Base-by-base conservation (phyloP, 1,140 invertebrate genomes). In the Zaprionus davidi region DNA sequence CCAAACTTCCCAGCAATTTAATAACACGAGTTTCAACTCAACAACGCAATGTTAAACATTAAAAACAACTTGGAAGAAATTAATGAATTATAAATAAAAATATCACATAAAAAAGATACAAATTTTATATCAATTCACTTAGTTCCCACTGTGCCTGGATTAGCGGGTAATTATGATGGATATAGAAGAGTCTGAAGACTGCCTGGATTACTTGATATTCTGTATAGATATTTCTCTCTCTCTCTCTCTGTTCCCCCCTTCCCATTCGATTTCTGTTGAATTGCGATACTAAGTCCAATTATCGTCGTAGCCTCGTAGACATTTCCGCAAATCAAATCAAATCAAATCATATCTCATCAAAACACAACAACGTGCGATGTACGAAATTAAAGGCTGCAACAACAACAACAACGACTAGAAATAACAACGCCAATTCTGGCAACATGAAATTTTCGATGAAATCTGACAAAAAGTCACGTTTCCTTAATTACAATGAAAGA, bases 381-480 rank as follows among this genome's bases (percentile, higher is more conserved):
- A 75, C 71, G 59, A 81, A 84, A 85, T 84, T 85, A 85, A 79
- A 72, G 83, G 53, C 75, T 55, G 36, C 41, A 46, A 65, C 57
- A 57, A 44, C 44, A 69, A 36, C 64, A 81, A 70, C 75, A 75
- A 82, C 76, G 68, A 76, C 59, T 85, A 71, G 69, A 62, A 81
- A 79, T 83, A 90, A 90, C 76, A 85, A 88, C 76, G 78, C 67
- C 81, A 88, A 85, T 88, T 82, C 82, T 75, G 70, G 26, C 77
- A 67, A 44, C 75, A 46, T 17, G 55, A 83, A 70, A 72, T 79
- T 70, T 81, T 73, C 80, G 85, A 81, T 88, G 83, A 78, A 86
- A 86, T 86, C 83, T 87, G 83, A 76, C 59, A 90, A 90, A 90
- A 90, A 90, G 85, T 90, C 85, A 90, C 85, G 85, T 90, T 90